Conservation (phyloP, 2,113 vertebrate genomes). For the Panurus biarmicus region DNA sequence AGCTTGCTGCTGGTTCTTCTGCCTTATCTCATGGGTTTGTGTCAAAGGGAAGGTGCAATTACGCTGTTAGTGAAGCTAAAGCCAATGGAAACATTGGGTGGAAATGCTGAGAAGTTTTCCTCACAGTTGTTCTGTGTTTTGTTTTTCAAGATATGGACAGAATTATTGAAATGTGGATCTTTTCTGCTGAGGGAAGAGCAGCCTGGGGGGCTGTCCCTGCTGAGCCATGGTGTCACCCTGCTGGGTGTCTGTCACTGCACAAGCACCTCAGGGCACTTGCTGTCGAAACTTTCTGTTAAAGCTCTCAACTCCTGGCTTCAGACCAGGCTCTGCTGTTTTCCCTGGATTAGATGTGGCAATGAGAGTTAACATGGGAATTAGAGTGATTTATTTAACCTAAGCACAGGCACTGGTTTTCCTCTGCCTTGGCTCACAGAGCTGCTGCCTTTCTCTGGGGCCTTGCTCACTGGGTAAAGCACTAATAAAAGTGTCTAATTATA, state of each 20-base stretch:
- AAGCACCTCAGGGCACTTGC: background rate
- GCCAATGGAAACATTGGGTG: accelerated
- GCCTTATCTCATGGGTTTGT: background rate
- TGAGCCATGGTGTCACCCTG: background rate
- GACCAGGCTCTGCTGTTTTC: background rate
- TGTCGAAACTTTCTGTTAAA: background rate
- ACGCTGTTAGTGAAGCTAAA: background rate
- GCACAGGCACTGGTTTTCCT: background rate
- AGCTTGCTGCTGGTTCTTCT: background rate
- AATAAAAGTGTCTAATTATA: background rate
- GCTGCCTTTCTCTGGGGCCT: background rate
- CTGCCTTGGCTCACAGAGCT: background rate
- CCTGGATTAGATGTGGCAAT: slow-evolving; percentile 5
- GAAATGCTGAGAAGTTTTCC: background rate
- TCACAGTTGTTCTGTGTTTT: background rate
- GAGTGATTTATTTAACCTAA: slow-evolving; percentile 21
- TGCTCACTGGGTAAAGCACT: background rate
- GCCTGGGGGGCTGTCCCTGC: background rate
- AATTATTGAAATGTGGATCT: background rate
- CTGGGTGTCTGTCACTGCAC: background rate
- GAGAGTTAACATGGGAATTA: background rate
- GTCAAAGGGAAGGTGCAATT: background rate
- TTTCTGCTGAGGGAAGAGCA: background rate
- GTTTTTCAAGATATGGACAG: background rate
- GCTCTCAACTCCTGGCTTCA: background rate